These are phyloP conservation scores for Lacerta agilis DNA, from an alignment of 2,797 vertebrate species.

Conservation along the genomic window DNA sequence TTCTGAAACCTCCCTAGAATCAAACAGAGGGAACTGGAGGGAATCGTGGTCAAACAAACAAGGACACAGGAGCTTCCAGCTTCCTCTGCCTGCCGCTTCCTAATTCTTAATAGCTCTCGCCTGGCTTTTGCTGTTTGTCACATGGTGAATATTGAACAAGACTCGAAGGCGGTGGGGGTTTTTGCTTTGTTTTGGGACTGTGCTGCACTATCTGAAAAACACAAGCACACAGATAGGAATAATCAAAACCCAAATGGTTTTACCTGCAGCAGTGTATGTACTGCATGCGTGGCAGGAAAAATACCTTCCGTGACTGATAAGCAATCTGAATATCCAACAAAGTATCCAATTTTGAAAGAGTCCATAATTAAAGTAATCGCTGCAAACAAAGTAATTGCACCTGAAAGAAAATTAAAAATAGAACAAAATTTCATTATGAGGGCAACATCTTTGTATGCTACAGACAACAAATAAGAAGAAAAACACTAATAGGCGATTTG, in stretches of 20 bases:
- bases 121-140: neutral
- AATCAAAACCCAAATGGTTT: slow-evolving; percentile 37
- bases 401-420: slow-evolving; percentile 73
- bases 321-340: slow-evolving; percentile 90
- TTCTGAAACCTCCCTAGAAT: neutral
- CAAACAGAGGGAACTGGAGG: neutral
- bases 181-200: too few species aligned
- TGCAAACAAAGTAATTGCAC: slow-evolving; percentile 92
- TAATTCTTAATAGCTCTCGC: neutral
- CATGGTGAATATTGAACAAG: neutral
- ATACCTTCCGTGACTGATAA: slow-evolving; percentile 89
- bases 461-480: neutral
- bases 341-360: slow-evolving; percentile 93
- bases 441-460: neutral
- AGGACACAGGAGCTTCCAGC: neutral
- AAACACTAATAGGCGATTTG: too few species aligned
- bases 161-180: neutral
- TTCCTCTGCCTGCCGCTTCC: neutral
- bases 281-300: slow-evolving; percentile 89
- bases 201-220: neutral
- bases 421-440: neutral
- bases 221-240: neutral
- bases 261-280: slow-evolving; percentile 95
- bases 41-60: neutral
- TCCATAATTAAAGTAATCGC: slow-evolving; percentile 93